A percentile compares a stretch with the other conserved stretches of the same genome.
phyloP scores from a whole-genome alignment of 1,140 invertebrate genomes.

The Papilio machaon region DNA sequence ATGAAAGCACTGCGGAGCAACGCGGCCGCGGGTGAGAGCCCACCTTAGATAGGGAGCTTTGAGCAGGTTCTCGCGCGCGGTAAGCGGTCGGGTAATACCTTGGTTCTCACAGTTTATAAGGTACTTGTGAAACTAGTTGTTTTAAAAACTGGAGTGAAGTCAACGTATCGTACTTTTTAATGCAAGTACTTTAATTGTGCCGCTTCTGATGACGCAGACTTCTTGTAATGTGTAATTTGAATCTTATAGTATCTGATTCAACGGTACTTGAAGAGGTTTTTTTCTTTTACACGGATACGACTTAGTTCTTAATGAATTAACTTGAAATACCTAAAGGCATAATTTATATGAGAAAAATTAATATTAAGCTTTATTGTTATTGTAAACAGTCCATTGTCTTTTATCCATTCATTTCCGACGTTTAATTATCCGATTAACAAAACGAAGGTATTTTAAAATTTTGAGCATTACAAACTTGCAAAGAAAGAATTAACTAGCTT shows the following conservation, averaged over 20 bases:
- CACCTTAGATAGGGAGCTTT: slow-evolving; percentile 55
- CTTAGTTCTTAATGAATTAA: slow-evolving; percentile 11
- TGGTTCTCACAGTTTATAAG: slow-evolving; percentile 74
- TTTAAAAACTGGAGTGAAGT: slow-evolving; percentile 80
- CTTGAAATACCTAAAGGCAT: background rate
- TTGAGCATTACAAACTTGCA: background rate
- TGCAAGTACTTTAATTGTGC: slow-evolving; percentile 70
- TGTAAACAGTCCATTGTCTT: slow-evolving; percentile 32
- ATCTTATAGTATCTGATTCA: slow-evolving; percentile 35
- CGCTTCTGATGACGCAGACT: slow-evolving; percentile 55
- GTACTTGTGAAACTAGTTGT: slow-evolving; percentile 79
- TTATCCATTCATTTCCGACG: slow-evolving; percentile 25
- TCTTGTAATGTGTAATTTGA: slow-evolving; percentile 47
- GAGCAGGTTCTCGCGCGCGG: slow-evolving; percentile 42
- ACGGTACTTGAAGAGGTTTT: slow-evolving; percentile 21
- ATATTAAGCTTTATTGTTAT: background rate
- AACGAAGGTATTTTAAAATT: slow-evolving; percentile 18
- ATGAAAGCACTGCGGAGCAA: slow-evolving; percentile 71
- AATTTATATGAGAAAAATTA: slow-evolving; percentile 22
- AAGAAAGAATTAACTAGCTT: background rate
- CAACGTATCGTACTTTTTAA: slow-evolving; percentile 74
- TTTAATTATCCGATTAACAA: slow-evolving; percentile 29
- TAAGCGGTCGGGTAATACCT: slow-evolving; percentile 66
- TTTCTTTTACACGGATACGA: background rate
- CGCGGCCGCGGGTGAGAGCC: slow-evolving; percentile 60